phyloP scores from a whole-genome alignment of 2,888 invertebrate genomes.

The Metopia argyrocephala region DNA sequence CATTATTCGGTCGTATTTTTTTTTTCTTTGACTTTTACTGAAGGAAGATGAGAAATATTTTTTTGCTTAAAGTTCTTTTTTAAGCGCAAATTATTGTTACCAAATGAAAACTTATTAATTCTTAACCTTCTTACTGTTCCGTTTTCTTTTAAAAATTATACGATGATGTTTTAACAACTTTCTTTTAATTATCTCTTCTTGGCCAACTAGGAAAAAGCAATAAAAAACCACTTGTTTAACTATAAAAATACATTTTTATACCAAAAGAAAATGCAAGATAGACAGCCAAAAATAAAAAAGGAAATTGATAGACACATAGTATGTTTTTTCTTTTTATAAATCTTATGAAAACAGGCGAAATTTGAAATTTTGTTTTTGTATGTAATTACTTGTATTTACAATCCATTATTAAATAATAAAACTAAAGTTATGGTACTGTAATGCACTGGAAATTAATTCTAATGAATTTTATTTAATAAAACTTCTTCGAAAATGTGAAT shows the following conservation, averaged over 20 bases:
- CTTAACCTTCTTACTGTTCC: background rate
- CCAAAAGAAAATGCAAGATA: background rate
- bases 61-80: slow-evolving; percentile 20
- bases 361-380: too few species aligned
- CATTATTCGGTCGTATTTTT: background rate
- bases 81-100: slow-evolving; percentile 52
- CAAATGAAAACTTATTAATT: slow-evolving; percentile 45
- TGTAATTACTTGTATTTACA: too few species aligned
- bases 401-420: too few species aligned
- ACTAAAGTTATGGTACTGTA: too few species aligned
- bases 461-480: too few species aligned
- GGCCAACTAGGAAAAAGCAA: slow-evolving; percentile 27
- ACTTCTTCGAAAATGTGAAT: background rate
- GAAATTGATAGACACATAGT: background rate
- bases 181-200: slow-evolving; percentile 55
- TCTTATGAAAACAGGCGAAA: too few species aligned
- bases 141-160: slow-evolving; percentile 21
- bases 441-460: too few species aligned
- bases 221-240: slow-evolving; percentile 31
- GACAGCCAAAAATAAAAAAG: background rate
- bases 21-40: background rate
- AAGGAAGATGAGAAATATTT: background rate
- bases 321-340: too few species aligned
- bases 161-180: slow-evolving; percentile 52
- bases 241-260: background rate